Evolutionary conservation across 2,113 vertebrate species (phyloP), one percentile per base, ranked within the genome.

Genomic region (Phoxinus phoxinus): DNA sequence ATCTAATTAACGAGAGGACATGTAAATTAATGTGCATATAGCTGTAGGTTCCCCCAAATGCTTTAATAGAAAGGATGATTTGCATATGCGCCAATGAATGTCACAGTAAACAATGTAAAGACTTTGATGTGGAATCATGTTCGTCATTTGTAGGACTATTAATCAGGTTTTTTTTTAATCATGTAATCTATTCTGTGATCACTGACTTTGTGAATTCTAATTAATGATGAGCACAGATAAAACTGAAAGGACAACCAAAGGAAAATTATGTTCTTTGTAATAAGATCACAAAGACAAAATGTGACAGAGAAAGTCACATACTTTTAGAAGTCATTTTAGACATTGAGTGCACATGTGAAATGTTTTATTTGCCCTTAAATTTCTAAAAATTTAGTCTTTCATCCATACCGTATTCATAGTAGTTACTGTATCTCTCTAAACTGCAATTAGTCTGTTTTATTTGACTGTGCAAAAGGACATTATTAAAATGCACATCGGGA

Each of bases 1-100:
- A 71, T 81, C 85, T 90, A 91, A 92, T 92, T 85, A 92, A 90
- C 85, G 87, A 71, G 23, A 86, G 59, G 80, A 84, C 86, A 87
- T 93, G 53, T 77, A 86, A 89, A 91, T 90, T 72, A 76, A 79
- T 58, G 63, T 19, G 53, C 85, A 74, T 84, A 75, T 59, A 19
- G 63, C 25, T 78, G 32, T 37, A 44, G 19, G 85, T 75, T 35
- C 30, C 73, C 59, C 59, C 63, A 51, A 19, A 56, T 30, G 61
- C 71, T 69, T 87, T 46, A 23, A 71, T 32, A 67, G 51, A 23
- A 63, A 85, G 30, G 25, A 30, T 12, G 44, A 65, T 85, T 51
- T 32, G 61, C 73, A 77, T 65, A 65, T 78, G 63, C 23, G 4
- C 46, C 17, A 59, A n/a, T 35, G 51, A 2, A 58, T 2, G 23